These are phyloP conservation scores for Triplophysa bombifrons DNA, from an alignment of 2,797 vertebrate genomes.

Conservation along the genomic window DNA sequence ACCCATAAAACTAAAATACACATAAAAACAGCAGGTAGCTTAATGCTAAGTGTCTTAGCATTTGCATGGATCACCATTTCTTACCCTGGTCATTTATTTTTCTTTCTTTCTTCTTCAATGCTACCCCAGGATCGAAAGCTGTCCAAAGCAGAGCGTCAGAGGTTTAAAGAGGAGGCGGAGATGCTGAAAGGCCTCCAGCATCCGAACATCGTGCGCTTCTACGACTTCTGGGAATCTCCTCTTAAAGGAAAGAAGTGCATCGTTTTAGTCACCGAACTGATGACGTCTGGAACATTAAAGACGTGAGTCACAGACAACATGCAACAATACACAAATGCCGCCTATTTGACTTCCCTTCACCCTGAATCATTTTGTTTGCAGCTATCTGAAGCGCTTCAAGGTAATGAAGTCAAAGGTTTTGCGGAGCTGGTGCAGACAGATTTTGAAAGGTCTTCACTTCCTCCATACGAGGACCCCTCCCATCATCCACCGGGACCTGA, in stretches of 20 bases:
- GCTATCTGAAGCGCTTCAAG: constrained; percentile 98
- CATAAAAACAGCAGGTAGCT: too few species aligned
- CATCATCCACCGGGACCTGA: constrained; percentile 98
- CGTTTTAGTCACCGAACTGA: constrained; percentile 95
- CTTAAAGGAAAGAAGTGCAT: constrained; percentile 95
- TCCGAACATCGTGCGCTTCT: constrained; percentile 97
- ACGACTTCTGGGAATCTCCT: constrained; percentile 98
- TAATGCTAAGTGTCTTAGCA: too few species aligned
- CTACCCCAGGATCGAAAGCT: constrained; percentile 90
- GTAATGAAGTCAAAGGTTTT: constrained; percentile 99
- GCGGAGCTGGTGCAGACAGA: constrained; percentile 97
- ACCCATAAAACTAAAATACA: too few species aligned
- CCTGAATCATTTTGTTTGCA: constrained; percentile 59
- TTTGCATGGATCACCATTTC: not conserved
- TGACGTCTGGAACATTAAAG: constrained; percentile 98
- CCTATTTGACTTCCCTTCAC: too few species aligned
- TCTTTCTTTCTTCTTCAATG: not conserved
- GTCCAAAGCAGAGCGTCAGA: constrained; percentile 91
- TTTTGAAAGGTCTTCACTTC: constrained; percentile 96
- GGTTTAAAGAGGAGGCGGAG: constrained; percentile 98
- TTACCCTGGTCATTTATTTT: not conserved
- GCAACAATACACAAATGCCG: not conserved
- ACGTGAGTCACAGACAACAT: constrained; percentile 81
- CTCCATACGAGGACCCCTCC: constrained; percentile 95
- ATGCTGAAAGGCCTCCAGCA: constrained; percentile 98